phyloP scores from a whole-genome alignment of 2,797 vertebrate species.

The Benthosema pterotum region DNA sequence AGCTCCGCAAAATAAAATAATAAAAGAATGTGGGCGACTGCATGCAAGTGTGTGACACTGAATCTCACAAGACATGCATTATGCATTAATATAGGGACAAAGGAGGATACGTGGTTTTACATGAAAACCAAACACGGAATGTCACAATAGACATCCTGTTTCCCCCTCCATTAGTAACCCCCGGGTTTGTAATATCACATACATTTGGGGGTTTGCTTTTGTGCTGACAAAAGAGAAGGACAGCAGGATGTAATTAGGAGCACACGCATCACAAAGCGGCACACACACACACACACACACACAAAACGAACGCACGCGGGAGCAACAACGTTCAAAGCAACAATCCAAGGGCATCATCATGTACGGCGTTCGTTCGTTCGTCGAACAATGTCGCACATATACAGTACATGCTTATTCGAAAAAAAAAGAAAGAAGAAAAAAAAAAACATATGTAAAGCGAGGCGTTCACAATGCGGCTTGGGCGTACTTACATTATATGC shows the following conservation, averaged over 20 bases:
- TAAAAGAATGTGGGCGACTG: no score
- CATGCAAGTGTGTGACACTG: slow-evolving; percentile 11
- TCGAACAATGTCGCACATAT: slow-evolving; percentile 14
- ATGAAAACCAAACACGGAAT: slow-evolving; percentile 38
- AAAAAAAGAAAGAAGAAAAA: no score
- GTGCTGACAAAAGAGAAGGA: slow-evolving; percentile 34
- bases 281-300: background rate
- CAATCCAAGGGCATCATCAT: slow-evolving; percentile 9
- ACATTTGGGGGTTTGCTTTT: slow-evolving; percentile 27
- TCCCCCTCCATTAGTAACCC: slow-evolving; percentile 40
- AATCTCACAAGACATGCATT: slow-evolving; percentile 31
- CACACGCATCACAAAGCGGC: slow-evolving; percentile 29
- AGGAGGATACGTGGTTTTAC: slow-evolving; percentile 21
- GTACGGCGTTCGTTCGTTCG: no score
- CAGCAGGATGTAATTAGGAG: slow-evolving; percentile 25
- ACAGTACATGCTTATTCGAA: slow-evolving; percentile 4
- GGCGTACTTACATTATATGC: slow-evolving; percentile 55
- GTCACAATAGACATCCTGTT: slow-evolving; percentile 51
- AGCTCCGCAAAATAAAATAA: slow-evolving; percentile 2
- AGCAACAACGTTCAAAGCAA: slow-evolving; percentile 17
- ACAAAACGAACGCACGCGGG: slow-evolving; percentile 37
- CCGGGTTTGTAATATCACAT: slow-evolving; percentile 58
- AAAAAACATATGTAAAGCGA: slow-evolving; percentile 2
- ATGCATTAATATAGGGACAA: slow-evolving; percentile 47
- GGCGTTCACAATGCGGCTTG: background rate